Conservation (phyloP, 2,113 vertebrate genomes). For the Urocitellus parryii region DNA sequence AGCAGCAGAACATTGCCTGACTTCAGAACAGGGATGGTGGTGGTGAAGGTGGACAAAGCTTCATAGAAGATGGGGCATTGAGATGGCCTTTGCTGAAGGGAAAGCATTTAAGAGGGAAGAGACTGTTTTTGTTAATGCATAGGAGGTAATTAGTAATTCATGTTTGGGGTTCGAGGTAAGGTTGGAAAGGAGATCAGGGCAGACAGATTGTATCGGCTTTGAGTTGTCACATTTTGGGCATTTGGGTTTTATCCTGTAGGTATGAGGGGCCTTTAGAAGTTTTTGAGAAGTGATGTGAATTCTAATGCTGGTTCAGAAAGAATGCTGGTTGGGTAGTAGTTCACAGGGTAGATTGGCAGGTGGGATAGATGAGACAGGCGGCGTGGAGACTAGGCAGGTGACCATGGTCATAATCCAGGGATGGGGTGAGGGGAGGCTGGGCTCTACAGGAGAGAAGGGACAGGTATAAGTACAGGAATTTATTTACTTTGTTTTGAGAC, state of each 20-base stretch:
- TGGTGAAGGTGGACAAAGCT: neutral
- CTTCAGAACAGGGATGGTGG: neutral
- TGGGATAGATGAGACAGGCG: neutral
- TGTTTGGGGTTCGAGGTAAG: neutral
- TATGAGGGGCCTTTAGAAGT: neutral
- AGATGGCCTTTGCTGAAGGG: neutral
- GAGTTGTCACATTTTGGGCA: neutral
- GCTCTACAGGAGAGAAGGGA: no score
- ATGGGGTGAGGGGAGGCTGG: neutral
- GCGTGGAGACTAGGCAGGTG: neutral
- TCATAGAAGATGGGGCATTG: neutral
- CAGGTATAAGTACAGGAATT: no score
- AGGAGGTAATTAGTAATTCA: neutral
- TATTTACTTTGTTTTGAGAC: neutral
- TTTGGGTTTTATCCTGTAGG: neutral
- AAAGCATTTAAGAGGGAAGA: neutral
- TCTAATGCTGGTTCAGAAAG: neutral
- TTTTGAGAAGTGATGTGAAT: neutral
- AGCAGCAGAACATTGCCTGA: fast-evolving
- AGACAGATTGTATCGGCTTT: neutral
- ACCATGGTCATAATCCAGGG: neutral
- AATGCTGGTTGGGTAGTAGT: neutral
- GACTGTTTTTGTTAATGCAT: neutral
- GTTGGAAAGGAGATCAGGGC: neutral
- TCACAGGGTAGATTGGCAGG: neutral